Percentiles rank a stretch among this genome's conserved stretches.
Evolutionary conservation across 2,797 vertebrate genomes (phyloP).

Genomic region (Betta splendens): DNA sequence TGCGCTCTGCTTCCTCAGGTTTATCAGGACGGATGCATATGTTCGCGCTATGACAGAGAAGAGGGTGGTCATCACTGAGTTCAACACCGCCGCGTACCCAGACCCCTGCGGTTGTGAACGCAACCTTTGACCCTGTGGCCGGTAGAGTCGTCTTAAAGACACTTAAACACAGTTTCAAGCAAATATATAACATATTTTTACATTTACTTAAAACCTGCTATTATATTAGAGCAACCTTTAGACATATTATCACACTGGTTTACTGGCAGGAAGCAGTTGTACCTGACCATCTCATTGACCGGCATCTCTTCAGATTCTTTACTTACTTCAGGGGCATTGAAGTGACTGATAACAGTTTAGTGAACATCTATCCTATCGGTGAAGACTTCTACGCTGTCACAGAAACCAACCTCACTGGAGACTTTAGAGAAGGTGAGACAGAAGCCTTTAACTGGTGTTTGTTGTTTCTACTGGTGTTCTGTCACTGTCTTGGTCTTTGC

Average conservation of each 20-base stretch:
- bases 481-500: not conserved
- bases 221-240: no score
- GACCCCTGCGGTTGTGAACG: conserved; percentile 98
- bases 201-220: no score
- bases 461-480: not conserved
- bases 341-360: conserved; percentile 92
- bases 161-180: no score
- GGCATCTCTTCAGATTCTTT: conserved; percentile 86
- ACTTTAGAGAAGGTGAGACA: conserved; percentile 91
- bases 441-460: no score
- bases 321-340: conserved; percentile 94
- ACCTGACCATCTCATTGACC: not conserved
- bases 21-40: conserved; percentile 87
- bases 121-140: no score
- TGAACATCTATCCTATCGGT: conserved; percentile 91
- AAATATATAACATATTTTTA: no score
- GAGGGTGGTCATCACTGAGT: conserved; percentile 92
- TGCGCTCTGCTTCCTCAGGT: conserved; percentile 77
- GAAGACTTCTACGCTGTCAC: conserved; percentile 97
- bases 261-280: no score
- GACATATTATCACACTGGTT: no score
- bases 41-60: conserved; percentile 93
- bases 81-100: conserved; percentile 91
- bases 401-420: conserved; percentile 92
- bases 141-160: no score